phyloP scores from a whole-genome alignment of 2,888 invertebrate species.

The Cepaea hortensis region DNA sequence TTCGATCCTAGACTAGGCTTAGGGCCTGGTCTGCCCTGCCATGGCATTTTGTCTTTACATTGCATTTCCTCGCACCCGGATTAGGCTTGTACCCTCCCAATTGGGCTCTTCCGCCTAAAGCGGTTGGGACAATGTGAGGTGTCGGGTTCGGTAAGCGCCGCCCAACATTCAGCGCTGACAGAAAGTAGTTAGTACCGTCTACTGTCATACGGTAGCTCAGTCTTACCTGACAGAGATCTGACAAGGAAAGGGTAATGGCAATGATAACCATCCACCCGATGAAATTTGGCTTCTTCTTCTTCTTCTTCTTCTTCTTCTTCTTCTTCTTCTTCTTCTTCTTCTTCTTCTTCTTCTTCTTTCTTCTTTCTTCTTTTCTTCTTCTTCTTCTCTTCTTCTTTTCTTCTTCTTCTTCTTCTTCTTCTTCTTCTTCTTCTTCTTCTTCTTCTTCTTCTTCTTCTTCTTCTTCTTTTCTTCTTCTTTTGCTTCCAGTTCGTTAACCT shows the following conservation, averaged over 20 bases:
- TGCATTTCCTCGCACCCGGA: no score
- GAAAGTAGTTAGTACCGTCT: no score
- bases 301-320: constrained; percentile 12
- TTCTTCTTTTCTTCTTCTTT: background rate
- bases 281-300: background rate
- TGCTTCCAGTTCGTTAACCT: background rate
- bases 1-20: no score
- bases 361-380: background rate
- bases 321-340: constrained; percentile 19
- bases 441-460: background rate
- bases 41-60: no score
- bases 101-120: no score
- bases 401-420: background rate
- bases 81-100: no score
- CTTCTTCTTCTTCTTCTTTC: background rate
- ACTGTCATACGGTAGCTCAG: no score
- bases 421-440: background rate
- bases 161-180: no score
- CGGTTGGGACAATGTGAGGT: no score
- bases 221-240: background rate
- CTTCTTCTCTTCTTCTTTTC: background rate
- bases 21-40: no score
- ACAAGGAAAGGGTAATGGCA: background rate
- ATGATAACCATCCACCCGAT: background rate
- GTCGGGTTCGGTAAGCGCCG: no score